Conservation (phyloP, 2,113 vertebrate genomes). For the Ptilorrhoa leucosticta region DNA sequence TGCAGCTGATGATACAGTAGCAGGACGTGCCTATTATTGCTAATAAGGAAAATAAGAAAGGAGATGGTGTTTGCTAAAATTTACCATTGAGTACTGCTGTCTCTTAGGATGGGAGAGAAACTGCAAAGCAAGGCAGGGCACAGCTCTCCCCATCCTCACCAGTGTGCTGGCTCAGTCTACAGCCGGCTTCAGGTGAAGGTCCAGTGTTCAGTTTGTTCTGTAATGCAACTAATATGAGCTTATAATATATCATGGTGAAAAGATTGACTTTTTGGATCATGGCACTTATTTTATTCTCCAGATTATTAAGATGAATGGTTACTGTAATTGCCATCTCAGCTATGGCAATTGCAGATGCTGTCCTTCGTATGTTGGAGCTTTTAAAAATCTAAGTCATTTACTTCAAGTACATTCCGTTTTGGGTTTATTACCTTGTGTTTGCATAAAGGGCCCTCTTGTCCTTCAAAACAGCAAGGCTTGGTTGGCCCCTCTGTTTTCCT, state of each 20-base stretch:
- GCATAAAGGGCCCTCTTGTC: neutral
- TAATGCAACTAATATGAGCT: neutral
- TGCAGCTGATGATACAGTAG: neutral
- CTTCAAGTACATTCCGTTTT: neutral
- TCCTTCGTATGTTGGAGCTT: neutral
- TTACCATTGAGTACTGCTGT: rapidly evolving
- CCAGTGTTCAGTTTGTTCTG: neutral
- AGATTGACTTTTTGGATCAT: neutral
- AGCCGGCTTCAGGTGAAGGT: neutral
- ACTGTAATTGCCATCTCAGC: neutral
- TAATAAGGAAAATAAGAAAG: neutral
- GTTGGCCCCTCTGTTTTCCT: neutral
- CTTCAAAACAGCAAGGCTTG: neutral
- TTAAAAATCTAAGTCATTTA: neutral
- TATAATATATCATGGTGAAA: neutral
- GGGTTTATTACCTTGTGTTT: neutral
- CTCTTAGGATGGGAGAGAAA: neutral
- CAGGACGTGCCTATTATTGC: neutral
- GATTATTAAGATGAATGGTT: neutral
- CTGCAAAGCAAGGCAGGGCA: rapidly evolving
- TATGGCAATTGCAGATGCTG: neutral
- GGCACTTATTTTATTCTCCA: neutral
- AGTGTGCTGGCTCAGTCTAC: neutral
- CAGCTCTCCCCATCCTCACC: neutral
- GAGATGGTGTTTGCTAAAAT: neutral